These are phyloP conservation scores for Rattus rattus DNA, from an alignment of 2,113 vertebrate species.

Conservation along the genomic window DNA sequence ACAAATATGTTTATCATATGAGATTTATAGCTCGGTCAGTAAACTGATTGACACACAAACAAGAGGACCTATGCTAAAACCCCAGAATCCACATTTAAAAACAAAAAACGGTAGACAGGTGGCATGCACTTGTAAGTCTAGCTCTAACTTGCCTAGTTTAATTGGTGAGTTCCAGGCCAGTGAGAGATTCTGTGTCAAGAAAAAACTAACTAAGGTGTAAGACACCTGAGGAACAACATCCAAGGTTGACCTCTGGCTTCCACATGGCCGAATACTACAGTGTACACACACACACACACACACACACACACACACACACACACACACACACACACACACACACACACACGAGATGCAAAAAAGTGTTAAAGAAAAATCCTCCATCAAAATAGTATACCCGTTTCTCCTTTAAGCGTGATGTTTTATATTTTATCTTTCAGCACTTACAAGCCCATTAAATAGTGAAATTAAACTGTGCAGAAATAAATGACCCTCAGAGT, in stretches of 20 bases:
- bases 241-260: neutral
- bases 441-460: neutral
- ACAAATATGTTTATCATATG: neutral
- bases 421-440: neutral
- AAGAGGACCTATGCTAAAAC: neutral
- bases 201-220: neutral
- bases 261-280: too few species aligned
- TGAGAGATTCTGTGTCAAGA: neutral
- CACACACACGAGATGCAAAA: neutral
- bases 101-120: neutral
- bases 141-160: neutral
- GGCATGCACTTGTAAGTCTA: too few species aligned
- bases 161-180: neutral
- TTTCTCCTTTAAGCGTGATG: constrained; percentile 24
- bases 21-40: neutral
- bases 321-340: neutral
- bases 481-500: constrained; percentile 16
- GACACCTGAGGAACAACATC: neutral
- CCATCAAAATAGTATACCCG: constrained; percentile 41
- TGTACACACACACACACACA: neutral
- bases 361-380: neutral
- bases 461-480: neutral
- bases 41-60: neutral
- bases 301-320: neutral
- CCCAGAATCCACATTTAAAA: neutral